Percentiles rank a stretch among this genome's conserved stretches.
These are phyloP conservation scores for Cyaniris semiargus DNA, from an alignment of 2,888 invertebrate genomes.

Conservation along the genomic window DNA sequence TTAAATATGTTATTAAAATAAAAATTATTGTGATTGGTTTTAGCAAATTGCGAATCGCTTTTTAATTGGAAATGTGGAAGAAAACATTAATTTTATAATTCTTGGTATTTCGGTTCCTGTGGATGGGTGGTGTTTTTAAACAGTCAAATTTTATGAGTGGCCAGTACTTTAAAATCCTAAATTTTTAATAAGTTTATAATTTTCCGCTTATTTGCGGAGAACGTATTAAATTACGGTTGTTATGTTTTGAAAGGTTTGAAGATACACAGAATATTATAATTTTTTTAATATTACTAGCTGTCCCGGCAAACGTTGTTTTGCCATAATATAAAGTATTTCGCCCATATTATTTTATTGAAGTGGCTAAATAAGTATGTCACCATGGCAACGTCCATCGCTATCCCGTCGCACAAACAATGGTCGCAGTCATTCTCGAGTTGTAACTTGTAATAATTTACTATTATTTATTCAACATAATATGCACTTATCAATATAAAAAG, in stretches of 20 bases:
- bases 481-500: too few species aligned
- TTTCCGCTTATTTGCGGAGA: background rate
- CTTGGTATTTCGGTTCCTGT: background rate
- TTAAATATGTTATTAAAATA: conserved; percentile 60
- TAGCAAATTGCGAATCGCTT: conserved; percentile 76
- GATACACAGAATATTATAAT: background rate
- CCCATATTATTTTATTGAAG: too few species aligned
- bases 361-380: too few species aligned
- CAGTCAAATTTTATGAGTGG: conserved; percentile 1
- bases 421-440: too few species aligned
- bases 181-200: background rate
- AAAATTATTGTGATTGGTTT: conserved; percentile 78
- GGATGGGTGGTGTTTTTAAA: conserved; percentile 8
- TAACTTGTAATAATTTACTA: too few species aligned
- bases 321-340: too few species aligned
- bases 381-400: too few species aligned
- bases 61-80: conserved; percentile 41
- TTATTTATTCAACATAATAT: too few species aligned
- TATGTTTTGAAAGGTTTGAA: background rate
- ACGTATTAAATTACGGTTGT: background rate
- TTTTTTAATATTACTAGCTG: too few species aligned
- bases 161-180: conserved; percentile 14
- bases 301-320: too few species aligned
- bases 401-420: too few species aligned
- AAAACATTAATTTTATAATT: conserved; percentile 17